Conservation (phyloP, 2,888 invertebrate genomes). For the Conops quadrifasciatus region DNA sequence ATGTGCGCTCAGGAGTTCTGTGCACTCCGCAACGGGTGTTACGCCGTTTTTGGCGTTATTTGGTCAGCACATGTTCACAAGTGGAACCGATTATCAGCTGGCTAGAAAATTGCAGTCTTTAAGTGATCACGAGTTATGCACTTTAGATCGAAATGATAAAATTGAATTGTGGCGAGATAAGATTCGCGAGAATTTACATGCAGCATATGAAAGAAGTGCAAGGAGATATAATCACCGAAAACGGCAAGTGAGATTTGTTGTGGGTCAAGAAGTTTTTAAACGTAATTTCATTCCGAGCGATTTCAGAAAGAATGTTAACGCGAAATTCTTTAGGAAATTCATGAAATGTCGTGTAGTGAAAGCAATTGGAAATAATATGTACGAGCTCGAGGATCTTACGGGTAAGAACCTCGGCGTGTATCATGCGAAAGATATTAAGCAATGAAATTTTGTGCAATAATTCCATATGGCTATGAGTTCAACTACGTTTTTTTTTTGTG, state of each 20-base stretch:
- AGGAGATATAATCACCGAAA: not conserved
- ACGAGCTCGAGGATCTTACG: not conserved
- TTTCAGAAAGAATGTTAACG: not conserved
- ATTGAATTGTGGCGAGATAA: not conserved
- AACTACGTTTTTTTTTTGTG: not conserved
- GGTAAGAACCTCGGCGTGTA: too few relatives aligned
- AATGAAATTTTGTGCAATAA: too few relatives aligned
- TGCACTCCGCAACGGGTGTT: conserved; percentile 30
- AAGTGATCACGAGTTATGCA: not conserved
- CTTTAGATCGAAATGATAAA: not conserved
- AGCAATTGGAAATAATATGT: not conserved
- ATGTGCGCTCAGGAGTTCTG: conserved; percentile 16
- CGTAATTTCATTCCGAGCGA: not conserved
- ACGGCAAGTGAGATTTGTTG: not conserved
- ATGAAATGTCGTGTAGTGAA: not conserved
- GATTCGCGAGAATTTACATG: not conserved
- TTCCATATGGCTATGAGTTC: too few relatives aligned
- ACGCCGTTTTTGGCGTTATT: conserved; percentile 32
- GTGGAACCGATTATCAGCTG: conserved; percentile 29
- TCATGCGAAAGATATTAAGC: not conserved
- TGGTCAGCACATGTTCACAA: conserved; percentile 21
- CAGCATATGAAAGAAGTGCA: not conserved
- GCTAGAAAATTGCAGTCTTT: conserved; percentile 7
- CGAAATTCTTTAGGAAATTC: not conserved
- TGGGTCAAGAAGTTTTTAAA: not conserved